Evolutionary conservation across 2,113 vertebrate species (phyloP), one percentile per base, ranked within the genome.

Genomic region (Mesocricetus auratus): DNA sequence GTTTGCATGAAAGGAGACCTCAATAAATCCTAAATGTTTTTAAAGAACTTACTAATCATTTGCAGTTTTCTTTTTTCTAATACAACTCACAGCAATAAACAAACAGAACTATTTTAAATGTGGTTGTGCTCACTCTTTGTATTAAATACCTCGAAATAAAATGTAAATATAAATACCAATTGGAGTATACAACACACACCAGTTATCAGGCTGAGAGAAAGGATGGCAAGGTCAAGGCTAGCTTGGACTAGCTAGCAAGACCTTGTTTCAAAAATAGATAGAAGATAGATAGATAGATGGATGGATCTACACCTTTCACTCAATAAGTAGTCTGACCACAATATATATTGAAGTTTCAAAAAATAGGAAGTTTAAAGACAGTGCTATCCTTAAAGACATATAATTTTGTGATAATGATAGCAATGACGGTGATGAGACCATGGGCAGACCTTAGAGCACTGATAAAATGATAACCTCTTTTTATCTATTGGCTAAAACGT

Each of bases 1-100:
- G 89, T 94, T 94, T 87, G 39, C 77, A 10, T 87, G 66, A 50
- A 91, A 96, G 91, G 53, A 62, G 71, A 81, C 50, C 56, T 15
- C 6, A 9, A 91, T 96, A 69, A 73, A 21, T 39, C 19, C 86
- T 97, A 53, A 75, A 94, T 82, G 42, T 45, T 31, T 29, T 83
- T 60, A 42, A 58, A 26, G 53, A 58, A 42, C 26, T 7, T 60
- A 29, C 0, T 62, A 7, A 50, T 79, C 39, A 36, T 33, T 75
- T 71, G 7, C 45, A 9, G 0, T 79, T 90, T 90, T 82, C 16
- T 90, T 74, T 7, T 89, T 86, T 33, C 74, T 82, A 62, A 29
- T 81, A 79, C 62, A 82, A 21, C 9, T 56, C 87, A 36, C 12
- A 90, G 11, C 39, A 95, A 33, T 45, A 89, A 74, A 16, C n/a